Percentiles rank a stretch among this genome's conserved stretches.
Conservation (phyloP, 2,113 vertebrate genomes). For the Mus spicilegus region DNA sequence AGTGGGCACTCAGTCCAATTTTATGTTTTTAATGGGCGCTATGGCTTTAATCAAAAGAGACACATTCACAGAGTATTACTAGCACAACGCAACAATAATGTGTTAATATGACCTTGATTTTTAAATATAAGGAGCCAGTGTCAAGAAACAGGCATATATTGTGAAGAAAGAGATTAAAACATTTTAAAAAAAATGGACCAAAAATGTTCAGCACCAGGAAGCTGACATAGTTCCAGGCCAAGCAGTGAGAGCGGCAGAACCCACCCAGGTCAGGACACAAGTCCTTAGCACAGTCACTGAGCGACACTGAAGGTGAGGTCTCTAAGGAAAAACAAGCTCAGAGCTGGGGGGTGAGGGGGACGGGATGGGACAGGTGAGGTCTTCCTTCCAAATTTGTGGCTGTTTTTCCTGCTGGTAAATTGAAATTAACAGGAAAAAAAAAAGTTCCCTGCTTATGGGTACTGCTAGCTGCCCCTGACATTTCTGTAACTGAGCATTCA, state of each 20-base stretch:
- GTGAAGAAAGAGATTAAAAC: slow-evolving; percentile 40
- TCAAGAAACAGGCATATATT: slow-evolving; percentile 3
- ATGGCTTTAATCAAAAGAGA: slow-evolving; percentile 60
- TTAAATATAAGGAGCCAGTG: slow-evolving; percentile 31
- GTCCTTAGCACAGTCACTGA: not conserved
- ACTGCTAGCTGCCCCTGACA: not conserved
- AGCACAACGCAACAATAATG: not conserved
- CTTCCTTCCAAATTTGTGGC: not conserved
- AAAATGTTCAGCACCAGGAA: slow-evolving; percentile 7
- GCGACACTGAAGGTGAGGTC: not conserved
- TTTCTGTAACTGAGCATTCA: not conserved
- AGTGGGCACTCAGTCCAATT: slow-evolving; percentile 40
- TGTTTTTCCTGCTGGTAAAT: slow-evolving; percentile 49
- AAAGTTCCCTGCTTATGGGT: not conserved
- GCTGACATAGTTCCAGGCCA: slow-evolving; percentile 29
- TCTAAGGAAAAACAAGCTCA: not conserved
- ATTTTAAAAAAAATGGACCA: not conserved
- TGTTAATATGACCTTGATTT: slow-evolving; percentile 38
- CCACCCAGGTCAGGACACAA: not conserved
- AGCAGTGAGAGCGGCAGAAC: not conserved
- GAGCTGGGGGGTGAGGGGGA: too few species aligned
- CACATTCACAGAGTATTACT: slow-evolving; percentile 42
- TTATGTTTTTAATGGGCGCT: slow-evolving; percentile 64
- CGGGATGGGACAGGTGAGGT: not conserved
- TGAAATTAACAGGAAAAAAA: slow-evolving; percentile 12